Evolutionary conservation across 2,888 invertebrate genomes (phyloP).

Genomic region (Athetis lepigone): DNA sequence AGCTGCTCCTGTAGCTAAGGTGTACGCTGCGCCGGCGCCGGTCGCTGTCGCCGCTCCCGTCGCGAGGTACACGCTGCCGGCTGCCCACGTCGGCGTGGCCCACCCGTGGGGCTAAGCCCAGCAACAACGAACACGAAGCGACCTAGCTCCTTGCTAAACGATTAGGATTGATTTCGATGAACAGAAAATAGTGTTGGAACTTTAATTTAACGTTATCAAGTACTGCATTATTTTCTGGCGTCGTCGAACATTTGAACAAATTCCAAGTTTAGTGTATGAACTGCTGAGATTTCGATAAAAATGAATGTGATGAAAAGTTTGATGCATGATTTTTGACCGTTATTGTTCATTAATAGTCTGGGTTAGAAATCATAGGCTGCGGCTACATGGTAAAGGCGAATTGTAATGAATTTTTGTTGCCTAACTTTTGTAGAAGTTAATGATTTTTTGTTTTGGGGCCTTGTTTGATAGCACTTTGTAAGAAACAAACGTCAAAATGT

Average conservation of each 20-base stretch:
- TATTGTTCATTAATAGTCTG: slow-evolving; percentile 41
- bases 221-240: slow-evolving; percentile 28
- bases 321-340: slow-evolving; percentile 40
- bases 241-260: slow-evolving; percentile 2
- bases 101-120: slow-evolving; percentile 83
- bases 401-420: slow-evolving; percentile 31
- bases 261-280: slow-evolving; percentile 25
- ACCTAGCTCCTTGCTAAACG: slow-evolving; percentile 55
- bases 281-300: slow-evolving; percentile 34
- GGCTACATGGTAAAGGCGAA: slow-evolving; percentile 68
- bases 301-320: slow-evolving; percentile 7
- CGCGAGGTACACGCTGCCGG: slow-evolving; percentile 72
- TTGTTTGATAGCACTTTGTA: slow-evolving; percentile 12
- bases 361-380: slow-evolving; percentile 57
- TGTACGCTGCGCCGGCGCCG: slow-evolving; percentile 77
- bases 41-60: slow-evolving; percentile 82
- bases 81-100: slow-evolving; percentile 70
- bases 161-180: slow-evolving; percentile 15
- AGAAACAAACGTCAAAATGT: slow-evolving; percentile 51
- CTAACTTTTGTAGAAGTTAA: slow-evolving; percentile 46
- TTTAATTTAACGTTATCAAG: slow-evolving; percentile 11
- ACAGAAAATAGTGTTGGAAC: slow-evolving; percentile 21
- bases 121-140: slow-evolving; percentile 49
- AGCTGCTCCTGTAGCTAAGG: slow-evolving; percentile 79
- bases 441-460: slow-evolving; percentile 45